These are phyloP conservation scores for Apodemia hepburni DNA, from an alignment of 2,888 invertebrate species.

Conservation along the genomic window DNA sequence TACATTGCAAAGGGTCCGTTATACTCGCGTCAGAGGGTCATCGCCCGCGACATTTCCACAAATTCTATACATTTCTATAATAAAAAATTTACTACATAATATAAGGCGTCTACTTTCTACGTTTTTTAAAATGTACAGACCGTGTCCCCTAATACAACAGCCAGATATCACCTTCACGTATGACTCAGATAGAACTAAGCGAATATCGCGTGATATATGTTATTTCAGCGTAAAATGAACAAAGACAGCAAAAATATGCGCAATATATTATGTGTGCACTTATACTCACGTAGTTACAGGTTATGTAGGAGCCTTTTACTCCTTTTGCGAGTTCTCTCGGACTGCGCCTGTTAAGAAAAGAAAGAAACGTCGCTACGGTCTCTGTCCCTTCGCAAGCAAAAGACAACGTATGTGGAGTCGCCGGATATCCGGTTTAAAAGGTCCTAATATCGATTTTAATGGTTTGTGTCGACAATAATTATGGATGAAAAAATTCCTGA, in stretches of 20 bases:
- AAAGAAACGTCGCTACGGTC: constrained; percentile 74
- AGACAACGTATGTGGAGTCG: constrained; percentile 74
- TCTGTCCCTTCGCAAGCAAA: constrained; percentile 71
- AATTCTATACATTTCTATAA: constrained; percentile 15
- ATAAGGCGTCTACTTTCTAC: constrained; percentile 33
- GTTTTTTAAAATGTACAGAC: constrained; percentile 26
- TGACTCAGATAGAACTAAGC: constrained; percentile 44
- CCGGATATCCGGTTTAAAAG: constrained; percentile 69
- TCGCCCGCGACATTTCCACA: constrained; percentile 53
- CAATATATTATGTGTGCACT: constrained; percentile 49
- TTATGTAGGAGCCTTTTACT: constrained; percentile 81
- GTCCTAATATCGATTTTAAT: constrained; percentile 38
- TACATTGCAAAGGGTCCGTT: constrained; percentile 37
- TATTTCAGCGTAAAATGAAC: constrained; percentile 39
- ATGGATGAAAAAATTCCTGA: constrained; percentile 16
- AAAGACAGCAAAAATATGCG: constrained; percentile 38
- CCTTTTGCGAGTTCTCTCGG: constrained; percentile 77
- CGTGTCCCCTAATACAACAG: constrained; percentile 26
- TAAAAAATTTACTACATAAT: constrained; percentile 8
- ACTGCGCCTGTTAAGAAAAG: constrained; percentile 80
- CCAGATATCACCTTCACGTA: constrained; percentile 35
- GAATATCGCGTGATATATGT: constrained; percentile 35
- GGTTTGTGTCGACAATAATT: neutral
- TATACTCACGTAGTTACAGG: constrained; percentile 78
- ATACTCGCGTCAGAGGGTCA: constrained; percentile 53